Percentiles rank a stretch among this genome's conserved stretches.
phyloP scores from a whole-genome alignment of 2,797 vertebrate genomes.

The Ciconia nigra region DNA sequence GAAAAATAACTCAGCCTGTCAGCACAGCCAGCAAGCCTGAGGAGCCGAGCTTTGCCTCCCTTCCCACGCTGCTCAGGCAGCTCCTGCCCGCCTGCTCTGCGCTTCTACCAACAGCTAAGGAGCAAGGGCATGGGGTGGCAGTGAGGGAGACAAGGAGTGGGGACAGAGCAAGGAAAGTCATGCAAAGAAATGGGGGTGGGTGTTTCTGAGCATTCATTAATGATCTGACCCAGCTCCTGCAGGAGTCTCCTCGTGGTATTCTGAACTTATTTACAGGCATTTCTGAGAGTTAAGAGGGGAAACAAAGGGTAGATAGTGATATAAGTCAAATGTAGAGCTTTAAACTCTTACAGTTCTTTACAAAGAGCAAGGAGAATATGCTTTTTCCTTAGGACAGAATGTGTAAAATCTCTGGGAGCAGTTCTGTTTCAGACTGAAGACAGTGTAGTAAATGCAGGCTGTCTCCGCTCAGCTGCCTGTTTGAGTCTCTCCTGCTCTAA shows the following conservation, averaged over 20 bases:
- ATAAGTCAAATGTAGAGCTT: not conserved
- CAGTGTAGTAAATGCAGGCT: not conserved
- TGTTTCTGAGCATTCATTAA: not conserved
- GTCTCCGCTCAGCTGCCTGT: not conserved
- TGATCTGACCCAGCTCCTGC: not conserved
- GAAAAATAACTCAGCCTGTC: not conserved
- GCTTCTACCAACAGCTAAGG: not conserved
- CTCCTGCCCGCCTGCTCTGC: not conserved
- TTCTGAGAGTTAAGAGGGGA: not conserved
- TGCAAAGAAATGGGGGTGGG: not conserved
- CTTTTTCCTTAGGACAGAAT: not conserved
- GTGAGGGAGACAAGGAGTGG: not conserved
- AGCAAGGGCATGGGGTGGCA: not conserved
- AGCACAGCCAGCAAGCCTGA: not conserved
- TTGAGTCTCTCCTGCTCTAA: not conserved
- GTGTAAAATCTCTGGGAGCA: not conserved
- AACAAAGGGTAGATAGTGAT: not conserved
- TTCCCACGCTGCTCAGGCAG: not conserved
- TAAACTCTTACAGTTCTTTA: not conserved
- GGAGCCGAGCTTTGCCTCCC: not conserved
- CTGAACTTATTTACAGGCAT: not conserved
- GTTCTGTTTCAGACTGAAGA: not conserved
- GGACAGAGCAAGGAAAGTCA: not conserved
- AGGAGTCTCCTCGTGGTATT: not conserved
- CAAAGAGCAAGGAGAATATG: not conserved